Conservation (phyloP, 2,113 vertebrate species). For the Zingel zingel region DNA sequence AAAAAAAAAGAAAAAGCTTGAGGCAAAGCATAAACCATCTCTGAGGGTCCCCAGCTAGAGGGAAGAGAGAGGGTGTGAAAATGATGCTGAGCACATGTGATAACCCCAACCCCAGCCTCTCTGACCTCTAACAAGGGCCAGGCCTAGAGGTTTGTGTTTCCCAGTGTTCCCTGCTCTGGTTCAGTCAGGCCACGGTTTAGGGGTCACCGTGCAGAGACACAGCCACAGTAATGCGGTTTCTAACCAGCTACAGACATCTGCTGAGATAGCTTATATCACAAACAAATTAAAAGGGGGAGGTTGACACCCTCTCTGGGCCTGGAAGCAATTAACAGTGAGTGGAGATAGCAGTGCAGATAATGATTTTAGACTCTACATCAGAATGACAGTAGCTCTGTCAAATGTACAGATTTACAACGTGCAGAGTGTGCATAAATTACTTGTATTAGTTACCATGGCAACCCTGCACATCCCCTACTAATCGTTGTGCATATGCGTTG, state of each 20-base stretch:
- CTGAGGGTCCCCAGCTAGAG: background rate
- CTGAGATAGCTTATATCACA: slow-evolving; percentile 30
- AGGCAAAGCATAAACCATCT: background rate
- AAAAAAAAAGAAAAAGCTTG: background rate
- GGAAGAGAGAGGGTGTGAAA: slow-evolving; percentile 27
- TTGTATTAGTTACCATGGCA: slow-evolving; percentile 63
- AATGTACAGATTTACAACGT: slow-evolving; percentile 44
- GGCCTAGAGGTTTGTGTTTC: slow-evolving; percentile 53
- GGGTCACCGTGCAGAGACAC: slow-evolving; percentile 44
- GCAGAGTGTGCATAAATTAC: slow-evolving; percentile 36
- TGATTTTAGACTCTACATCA: slow-evolving; percentile 24
- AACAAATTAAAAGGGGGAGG: background rate
- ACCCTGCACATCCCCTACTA: slow-evolving; percentile 27
- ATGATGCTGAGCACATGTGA: slow-evolving; percentile 32
- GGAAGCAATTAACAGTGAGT: slow-evolving; percentile 37
- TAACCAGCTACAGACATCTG: slow-evolving; percentile 61
- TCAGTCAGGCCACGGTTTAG: slow-evolving; percentile 35
- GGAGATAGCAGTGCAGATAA: slow-evolving; percentile 23
- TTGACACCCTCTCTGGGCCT: slow-evolving; percentile 32
- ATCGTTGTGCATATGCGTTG: background rate
- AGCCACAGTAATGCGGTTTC: slow-evolving; percentile 20
- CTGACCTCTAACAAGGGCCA: slow-evolving; percentile 52
- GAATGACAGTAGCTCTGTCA: slow-evolving; percentile 47
- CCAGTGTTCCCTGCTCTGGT: slow-evolving; percentile 36
- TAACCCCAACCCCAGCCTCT: slow-evolving; percentile 4